Conservation (phyloP, 2,113 vertebrate species). For the Pseudorhombus dupliciocellatus region DNA sequence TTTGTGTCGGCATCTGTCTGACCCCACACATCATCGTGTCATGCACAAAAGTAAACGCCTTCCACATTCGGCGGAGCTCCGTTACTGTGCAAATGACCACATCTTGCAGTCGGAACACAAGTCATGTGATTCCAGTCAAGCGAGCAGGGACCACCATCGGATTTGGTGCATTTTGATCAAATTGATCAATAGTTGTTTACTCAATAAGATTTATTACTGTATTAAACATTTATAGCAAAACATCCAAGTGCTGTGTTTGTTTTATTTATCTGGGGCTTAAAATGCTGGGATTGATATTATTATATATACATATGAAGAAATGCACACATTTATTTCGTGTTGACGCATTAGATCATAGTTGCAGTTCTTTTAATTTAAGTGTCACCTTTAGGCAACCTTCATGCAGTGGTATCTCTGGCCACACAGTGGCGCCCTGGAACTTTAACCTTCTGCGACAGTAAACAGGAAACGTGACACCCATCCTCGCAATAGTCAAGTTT, state of each 20-base stretch:
- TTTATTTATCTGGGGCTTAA: background rate
- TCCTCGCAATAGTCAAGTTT: constrained; percentile 28
- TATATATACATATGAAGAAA: too few species aligned
- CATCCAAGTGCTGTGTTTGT: background rate
- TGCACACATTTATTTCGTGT: too few species aligned
- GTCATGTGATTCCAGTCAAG: background rate
- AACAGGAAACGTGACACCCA: constrained; percentile 76
- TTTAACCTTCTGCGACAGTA: constrained; percentile 43
- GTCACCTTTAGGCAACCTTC: background rate
- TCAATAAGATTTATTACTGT: constrained; percentile 35
- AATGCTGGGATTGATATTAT: too few species aligned
- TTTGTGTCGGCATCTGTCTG: constrained; percentile 12
- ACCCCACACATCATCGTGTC: background rate
- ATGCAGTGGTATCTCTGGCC: background rate
- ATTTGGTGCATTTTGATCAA: constrained; percentile 51
- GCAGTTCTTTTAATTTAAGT: background rate
- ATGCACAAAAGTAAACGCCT: background rate
- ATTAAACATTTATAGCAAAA: constrained; percentile 48
- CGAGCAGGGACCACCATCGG: background rate
- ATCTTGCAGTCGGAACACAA: background rate
- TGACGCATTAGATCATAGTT: too few species aligned
- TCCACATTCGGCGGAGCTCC: background rate
- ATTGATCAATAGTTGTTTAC: constrained; percentile 55
- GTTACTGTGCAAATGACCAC: background rate
- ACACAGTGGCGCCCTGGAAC: constrained; percentile 13